Conservation (phyloP, 1,140 invertebrate genomes). For the Papilio machaon region DNA sequence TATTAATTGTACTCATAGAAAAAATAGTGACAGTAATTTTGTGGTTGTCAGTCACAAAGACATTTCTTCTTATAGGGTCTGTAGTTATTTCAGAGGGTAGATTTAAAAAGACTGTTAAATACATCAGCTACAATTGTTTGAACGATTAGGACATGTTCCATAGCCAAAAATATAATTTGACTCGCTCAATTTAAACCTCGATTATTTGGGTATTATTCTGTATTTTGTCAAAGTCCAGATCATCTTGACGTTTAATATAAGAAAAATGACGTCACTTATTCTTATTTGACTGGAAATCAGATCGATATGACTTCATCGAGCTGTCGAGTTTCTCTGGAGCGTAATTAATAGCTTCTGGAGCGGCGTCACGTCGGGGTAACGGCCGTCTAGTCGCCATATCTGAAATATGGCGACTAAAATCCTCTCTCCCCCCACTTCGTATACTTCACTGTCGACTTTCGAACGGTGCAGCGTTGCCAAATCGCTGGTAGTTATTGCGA, state of each 20-base stretch:
- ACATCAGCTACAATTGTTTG: too few relatives aligned
- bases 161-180: background rate
- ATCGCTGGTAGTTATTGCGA: constrained; percentile 52
- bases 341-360: constrained; percentile 67
- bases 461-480: constrained; percentile 53
- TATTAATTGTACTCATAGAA: too few relatives aligned
- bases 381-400: constrained; percentile 65
- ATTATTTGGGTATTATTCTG: background rate
- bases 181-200: background rate
- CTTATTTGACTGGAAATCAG: background rate
- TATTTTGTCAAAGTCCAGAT: background rate
- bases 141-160: background rate
- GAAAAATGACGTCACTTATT: constrained; percentile 7
- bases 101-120: background rate
- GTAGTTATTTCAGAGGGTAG: background rate
- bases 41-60: too few relatives aligned
- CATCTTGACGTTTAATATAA: constrained; percentile 1
- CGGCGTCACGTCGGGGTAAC: constrained; percentile 57
- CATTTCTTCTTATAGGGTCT: too few relatives aligned
- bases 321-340: constrained; percentile 44
- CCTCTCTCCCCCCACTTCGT: constrained; percentile 33
- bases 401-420: constrained; percentile 44
- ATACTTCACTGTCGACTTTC: constrained; percentile 20
- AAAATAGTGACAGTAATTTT: too few relatives aligned
- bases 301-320: constrained; percentile 19